Evolutionary conservation across 2,888 invertebrate genomes (phyloP).

Genomic region (Arge pagana): DNA sequence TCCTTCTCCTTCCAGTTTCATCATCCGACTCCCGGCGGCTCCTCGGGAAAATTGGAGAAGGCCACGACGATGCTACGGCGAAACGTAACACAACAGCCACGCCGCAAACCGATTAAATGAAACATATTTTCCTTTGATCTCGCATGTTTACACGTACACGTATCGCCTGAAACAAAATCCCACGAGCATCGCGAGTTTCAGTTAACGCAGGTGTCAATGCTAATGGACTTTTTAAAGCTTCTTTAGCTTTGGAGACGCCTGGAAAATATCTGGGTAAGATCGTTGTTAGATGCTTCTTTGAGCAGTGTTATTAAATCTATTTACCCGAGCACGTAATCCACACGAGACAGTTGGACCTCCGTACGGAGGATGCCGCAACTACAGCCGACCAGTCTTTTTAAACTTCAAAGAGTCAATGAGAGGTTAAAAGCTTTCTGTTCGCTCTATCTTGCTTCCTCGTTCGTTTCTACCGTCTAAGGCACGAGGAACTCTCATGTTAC

Average conservation of each 20-base stretch:
- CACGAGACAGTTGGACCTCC: neutral
- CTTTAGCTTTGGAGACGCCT: too few relatives aligned
- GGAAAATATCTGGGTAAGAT: too few relatives aligned
- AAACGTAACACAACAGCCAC: too few relatives aligned
- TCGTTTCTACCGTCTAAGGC: neutral
- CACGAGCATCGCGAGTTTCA: neutral
- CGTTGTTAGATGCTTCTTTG: too few relatives aligned
- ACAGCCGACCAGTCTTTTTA: conserved; percentile 40
- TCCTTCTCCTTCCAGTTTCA: neutral
- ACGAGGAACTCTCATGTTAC: conserved; percentile 12
- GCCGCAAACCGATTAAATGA: too few relatives aligned
- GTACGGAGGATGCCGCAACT: neutral
- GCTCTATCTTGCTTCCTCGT: neutral
- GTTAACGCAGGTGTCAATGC: too few relatives aligned
- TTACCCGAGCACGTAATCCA: too few relatives aligned
- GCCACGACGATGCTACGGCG: too few relatives aligned
- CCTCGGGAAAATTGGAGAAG: neutral
- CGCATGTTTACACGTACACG: neutral
- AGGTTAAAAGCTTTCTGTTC: neutral
- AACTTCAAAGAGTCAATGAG: conserved; percentile 47
- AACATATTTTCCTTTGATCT: neutral
- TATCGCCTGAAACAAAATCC: too few relatives aligned
- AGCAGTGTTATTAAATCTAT: too few relatives aligned
- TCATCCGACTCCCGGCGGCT: neutral
- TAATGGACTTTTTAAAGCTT: too few relatives aligned